Evolutionary conservation across 2,113 vertebrate genomes (phyloP), one percentile per base, ranked within the genome.

Genomic region (Capricornis sumatraensis): DNA sequence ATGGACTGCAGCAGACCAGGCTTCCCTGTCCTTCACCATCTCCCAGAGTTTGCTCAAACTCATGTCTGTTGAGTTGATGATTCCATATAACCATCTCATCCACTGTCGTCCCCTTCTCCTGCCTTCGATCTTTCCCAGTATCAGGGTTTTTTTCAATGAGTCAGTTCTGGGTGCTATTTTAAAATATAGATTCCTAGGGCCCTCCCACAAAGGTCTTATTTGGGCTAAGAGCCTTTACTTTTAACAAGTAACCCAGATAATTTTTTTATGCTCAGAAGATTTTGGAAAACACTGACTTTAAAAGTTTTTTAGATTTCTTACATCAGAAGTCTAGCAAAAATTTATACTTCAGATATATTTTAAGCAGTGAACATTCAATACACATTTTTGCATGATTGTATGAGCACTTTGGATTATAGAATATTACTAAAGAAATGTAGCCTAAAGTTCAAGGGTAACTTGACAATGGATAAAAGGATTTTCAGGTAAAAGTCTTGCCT

Each of bases 111-210:
- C 71, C 71, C 12, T 76, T 76, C 12, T 43, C 5, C 40, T 76
- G 40, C 71, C 40, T 76, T 76, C 71, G 43, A 2, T 76, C 40
- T 76, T 76, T 76, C 23, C 71, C 40, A 15, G 36, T 13, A 76
- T 27, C 71, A 76, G 40, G 40, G 23, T 25, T 40, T 76, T 76
- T 76, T 76, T 25, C 40, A 76, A 43, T 76, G 71, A 27, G 40
- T 76, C 40, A 27, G 12, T 43, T 88, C 96, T 98, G 93, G 86
- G n/a, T 97, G 94, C 97, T 97, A 89, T 98, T 98, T 97, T 88
- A 98, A 98, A 96, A 97, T 86, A 79, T 7, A 98, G 36, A 87
- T 50, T 91, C 28, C 30, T 76, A 62, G 50, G 43, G 21, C 43
- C 30, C 14, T 82, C 5, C 16, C 23, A 25, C 12, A 84, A 25